Evolutionary conservation across 2,797 vertebrate genomes (phyloP).

Genomic region (Xiphorhynchus erythropygius): DNA sequence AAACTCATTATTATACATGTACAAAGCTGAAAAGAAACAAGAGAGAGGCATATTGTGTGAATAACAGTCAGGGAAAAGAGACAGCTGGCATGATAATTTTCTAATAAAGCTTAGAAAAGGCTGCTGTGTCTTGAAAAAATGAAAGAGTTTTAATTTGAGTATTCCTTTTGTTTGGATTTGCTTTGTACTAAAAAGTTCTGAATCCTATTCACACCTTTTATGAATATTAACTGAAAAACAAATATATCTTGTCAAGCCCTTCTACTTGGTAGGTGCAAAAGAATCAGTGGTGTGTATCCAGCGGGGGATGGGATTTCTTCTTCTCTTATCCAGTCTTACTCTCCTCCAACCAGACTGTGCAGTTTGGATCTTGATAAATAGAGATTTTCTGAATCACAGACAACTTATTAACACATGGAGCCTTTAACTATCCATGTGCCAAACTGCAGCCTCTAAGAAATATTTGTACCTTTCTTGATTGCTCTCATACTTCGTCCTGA

Average conservation of each 20-base stretch:
- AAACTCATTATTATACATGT: conserved; percentile 92
- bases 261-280: conserved; percentile 55
- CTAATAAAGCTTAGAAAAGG: conserved; percentile 83
- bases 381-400: conserved; percentile 47
- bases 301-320: conserved; percentile 57
- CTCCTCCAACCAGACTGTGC: conserved; percentile 43
- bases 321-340: conserved; percentile 25
- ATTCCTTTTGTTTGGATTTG: conserved; percentile 73
- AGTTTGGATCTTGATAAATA: conserved; percentile 49
- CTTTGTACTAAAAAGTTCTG: conserved; percentile 76
- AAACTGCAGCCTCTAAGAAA: neutral
- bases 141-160: conserved; percentile 68
- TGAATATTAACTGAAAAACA: conserved; percentile 74
- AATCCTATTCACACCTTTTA: conserved; percentile 75
- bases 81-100: conserved; percentile 85
- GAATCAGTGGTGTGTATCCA: conserved; percentile 57
- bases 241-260: conserved; percentile 72
- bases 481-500: neutral
- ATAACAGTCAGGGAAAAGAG: conserved; percentile 89
- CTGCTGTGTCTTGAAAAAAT: conserved; percentile 73
- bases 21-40: conserved; percentile 85
- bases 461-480: neutral
- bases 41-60: conserved; percentile 86
- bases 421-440: conserved; percentile 1
- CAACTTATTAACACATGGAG: conserved; percentile 42